Conservation (phyloP, 2,888 invertebrate genomes). For the Agriotes lineatus region DNA sequence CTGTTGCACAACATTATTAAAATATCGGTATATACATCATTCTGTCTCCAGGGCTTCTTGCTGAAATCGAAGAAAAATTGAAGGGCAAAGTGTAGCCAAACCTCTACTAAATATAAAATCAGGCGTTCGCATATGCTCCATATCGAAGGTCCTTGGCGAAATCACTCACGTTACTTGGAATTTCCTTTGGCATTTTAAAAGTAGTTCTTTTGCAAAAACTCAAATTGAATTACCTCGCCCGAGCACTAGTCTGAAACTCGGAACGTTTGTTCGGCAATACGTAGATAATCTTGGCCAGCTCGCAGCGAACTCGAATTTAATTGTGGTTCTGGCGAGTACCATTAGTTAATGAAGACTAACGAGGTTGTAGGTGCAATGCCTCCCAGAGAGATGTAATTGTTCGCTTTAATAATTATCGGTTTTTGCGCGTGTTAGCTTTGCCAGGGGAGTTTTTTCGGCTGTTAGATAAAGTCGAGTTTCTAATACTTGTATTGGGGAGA, state of each 20-base stretch:
- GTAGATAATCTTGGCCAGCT: conserved; percentile 28
- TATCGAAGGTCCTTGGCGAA: background rate
- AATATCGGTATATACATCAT: no score
- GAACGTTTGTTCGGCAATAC: conserved; percentile 25
- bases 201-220: background rate
- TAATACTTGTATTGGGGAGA: no score
- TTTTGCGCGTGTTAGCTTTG: background rate
- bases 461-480: no score
- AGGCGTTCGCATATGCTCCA: no score
- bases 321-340: conserved; percentile 26
- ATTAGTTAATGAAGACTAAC: conserved; percentile 37
- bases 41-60: no score
- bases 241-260: conserved; percentile 19
- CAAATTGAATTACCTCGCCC: conserved; percentile 10
- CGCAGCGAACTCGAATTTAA: conserved; percentile 31
- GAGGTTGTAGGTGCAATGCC: conserved; percentile 10
- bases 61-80: no score
- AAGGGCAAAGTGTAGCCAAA: no score
- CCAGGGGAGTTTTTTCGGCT: background rate
- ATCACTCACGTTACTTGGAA: background rate
- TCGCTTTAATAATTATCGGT: background rate
- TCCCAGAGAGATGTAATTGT: background rate
- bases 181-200: background rate
- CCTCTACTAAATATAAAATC: no score
- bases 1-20: no score